Base-by-base conservation (phyloP, 2,113 vertebrate species). In the Oenanthe melanoleuca region DNA sequence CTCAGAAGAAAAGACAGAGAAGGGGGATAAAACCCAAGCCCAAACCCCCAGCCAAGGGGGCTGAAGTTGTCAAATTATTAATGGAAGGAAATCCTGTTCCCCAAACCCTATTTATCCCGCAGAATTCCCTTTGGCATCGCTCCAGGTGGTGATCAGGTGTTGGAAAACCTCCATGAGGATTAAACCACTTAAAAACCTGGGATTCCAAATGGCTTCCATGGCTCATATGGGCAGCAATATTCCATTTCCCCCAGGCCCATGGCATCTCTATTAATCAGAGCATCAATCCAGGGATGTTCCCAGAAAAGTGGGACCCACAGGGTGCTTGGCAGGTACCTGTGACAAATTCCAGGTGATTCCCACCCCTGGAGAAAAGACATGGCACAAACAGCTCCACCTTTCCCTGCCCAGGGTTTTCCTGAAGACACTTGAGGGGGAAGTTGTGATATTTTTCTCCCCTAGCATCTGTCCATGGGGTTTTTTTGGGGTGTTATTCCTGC, bases 131-230 rank as follows among this genome's bases (percentile, higher is more conserved):
- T 45, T 33, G 33, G 11, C 33, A 19, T 80, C 12, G 3, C 13
- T 29, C 65, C 3, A 34, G 79, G 87, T 8, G 1, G 80, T 85
- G 49, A 90, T 92, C 55, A 89, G 71, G 42, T 72, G 42, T 55
- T 93, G 90, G 88, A 92, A 95, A 95, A 87, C 44, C 53, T 67
- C 42, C 6, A 31, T 37, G 31, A 21, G 34, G 73, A 61, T 82
- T 73, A 40, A 16, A 34, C 24, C 4, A 9, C 63, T 82, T 79
- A 24, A 93, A 97, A 93, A 56, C 73, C 50, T 88, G 72, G 63
- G 70, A 86, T 95, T 87, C 78, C 95, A 96, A 93, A 94, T 28
- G 22, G 16, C 22, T 79, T 78, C 52, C 85, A 77, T 89, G 85
- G 33, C 47, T n/a, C 25, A 7, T 53, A 74, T 63, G 29, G 57